phyloP scores from a whole-genome alignment of 2,113 vertebrate species.

The Struthio camelus region DNA sequence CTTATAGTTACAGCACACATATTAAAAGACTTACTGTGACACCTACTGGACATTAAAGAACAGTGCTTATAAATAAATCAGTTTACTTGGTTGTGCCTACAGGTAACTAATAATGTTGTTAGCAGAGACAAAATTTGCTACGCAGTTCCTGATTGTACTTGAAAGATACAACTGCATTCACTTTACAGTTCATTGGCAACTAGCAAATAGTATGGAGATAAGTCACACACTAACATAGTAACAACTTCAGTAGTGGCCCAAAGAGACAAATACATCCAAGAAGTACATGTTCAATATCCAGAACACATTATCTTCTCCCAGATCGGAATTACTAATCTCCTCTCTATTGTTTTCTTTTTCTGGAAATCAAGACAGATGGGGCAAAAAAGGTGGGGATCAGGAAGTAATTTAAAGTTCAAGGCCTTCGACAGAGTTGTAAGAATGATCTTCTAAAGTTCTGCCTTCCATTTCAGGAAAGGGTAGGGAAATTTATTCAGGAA shows the following conservation, averaged over 20 bases:
- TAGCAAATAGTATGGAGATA: neutral
- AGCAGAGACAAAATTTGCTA: neutral
- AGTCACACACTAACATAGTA: neutral
- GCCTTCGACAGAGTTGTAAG: neutral
- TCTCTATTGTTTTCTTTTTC: neutral
- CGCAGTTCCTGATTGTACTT: neutral
- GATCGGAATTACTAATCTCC: neutral
- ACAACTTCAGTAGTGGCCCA: neutral
- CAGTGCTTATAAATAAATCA: neutral
- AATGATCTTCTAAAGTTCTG: neutral
- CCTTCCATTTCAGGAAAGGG: neutral
- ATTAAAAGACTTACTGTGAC: conserved; percentile 26
- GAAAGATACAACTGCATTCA: neutral
- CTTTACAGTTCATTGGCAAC: neutral
- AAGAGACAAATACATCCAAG: neutral
- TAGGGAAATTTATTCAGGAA: neutral
- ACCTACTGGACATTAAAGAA: conserved; percentile 25
- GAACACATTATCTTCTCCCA: neutral
- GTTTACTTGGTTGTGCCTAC: neutral
- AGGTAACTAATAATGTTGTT: neutral
- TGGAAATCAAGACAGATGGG: neutral
- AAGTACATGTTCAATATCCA: neutral
- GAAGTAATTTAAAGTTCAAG: neutral
- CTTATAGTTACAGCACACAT: neutral
- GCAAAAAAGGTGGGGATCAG: neutral